phyloP scores from a whole-genome alignment of 2,113 vertebrate genomes.

The Hippolais icterina region DNA sequence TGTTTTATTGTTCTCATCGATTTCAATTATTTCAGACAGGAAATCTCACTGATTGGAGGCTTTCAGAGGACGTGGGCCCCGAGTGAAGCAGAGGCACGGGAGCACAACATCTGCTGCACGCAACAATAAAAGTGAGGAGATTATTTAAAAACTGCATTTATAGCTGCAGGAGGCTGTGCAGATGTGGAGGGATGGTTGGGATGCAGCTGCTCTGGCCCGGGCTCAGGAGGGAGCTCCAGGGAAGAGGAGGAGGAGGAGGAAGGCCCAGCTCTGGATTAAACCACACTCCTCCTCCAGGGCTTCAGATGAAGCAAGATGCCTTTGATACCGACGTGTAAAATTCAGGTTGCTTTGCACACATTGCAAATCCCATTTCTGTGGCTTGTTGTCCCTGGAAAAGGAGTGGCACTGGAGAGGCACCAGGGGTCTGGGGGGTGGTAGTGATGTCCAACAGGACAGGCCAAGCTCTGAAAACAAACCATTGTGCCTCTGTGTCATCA shows the following conservation, averaged over 20 bases:
- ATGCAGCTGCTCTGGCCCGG: fast-evolving
- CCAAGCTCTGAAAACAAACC: background rate
- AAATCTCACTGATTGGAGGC: background rate
- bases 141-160: background rate
- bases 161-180: background rate
- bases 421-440: background rate
- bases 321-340: background rate
- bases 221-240: background rate
- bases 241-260: background rate
- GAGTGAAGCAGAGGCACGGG: background rate
- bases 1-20: background rate
- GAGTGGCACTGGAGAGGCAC: background rate
- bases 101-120: background rate
- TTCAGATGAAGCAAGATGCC: background rate
- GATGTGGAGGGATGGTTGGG: background rate
- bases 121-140: background rate
- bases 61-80: background rate
- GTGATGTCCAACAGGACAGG: background rate
- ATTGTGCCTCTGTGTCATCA: background rate
- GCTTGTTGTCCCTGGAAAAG: background rate
- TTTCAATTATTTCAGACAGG: background rate
- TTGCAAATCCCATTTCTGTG: background rate
- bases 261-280: background rate
- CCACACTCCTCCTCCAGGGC: background rate
- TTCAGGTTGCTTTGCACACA: fast-evolving